Evolutionary conservation across 2,797 vertebrate species (phyloP).

Genomic region (Artibeus lituratus): DNA sequence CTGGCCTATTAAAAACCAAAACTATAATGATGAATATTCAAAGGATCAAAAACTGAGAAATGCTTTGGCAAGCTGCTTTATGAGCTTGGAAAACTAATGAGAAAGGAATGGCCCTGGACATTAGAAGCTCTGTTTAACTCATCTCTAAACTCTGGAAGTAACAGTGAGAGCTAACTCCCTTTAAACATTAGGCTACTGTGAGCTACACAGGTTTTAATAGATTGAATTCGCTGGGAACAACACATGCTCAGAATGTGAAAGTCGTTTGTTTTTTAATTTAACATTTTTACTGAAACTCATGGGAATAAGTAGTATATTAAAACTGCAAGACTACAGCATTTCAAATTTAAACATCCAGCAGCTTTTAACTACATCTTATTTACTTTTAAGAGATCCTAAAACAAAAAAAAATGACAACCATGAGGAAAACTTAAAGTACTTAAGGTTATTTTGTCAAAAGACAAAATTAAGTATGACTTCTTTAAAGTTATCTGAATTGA

Average conservation of each 20-base stretch:
- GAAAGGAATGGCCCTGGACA: slow-evolving; percentile 41
- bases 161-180: slow-evolving; percentile 20
- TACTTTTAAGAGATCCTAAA: neutral
- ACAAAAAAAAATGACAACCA: neutral
- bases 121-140: slow-evolving; percentile 21
- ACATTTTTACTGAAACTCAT: slow-evolving; percentile 47
- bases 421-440: neutral
- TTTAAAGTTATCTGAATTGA: neutral
- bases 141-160: slow-evolving; percentile 5
- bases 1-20: slow-evolving; percentile 36
- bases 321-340: neutral
- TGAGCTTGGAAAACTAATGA: slow-evolving; percentile 24
- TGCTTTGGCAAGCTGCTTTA: slow-evolving; percentile 52
- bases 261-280: slow-evolving; percentile 34
- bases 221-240: slow-evolving; percentile 40
- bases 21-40: slow-evolving; percentile 10
- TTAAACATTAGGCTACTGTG: slow-evolving; percentile 38
- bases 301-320: neutral
- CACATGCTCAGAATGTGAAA: slow-evolving; percentile 29
- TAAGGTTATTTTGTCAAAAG: slow-evolving; percentile 33
- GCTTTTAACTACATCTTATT: neutral
- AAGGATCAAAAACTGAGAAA: slow-evolving; percentile 46
- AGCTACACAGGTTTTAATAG: slow-evolving; percentile 27
- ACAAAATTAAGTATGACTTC: slow-evolving; percentile 20
- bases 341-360: neutral